Conservation (phyloP, 1,140 invertebrate species). For the Lysiphlebus fabarum region DNA sequence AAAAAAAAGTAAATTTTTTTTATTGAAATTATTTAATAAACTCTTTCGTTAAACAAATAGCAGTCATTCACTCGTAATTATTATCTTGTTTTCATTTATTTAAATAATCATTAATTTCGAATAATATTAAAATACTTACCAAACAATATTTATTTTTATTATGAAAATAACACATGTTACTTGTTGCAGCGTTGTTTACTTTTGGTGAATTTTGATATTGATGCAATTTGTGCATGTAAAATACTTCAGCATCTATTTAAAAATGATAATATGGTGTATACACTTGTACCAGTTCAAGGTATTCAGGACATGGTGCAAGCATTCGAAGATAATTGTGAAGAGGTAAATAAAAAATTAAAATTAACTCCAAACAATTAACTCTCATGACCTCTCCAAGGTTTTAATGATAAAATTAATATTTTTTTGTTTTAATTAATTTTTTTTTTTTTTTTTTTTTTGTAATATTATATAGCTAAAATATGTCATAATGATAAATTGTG, state of each 20-base stretch:
- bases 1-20: not conserved
- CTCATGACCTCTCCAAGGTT: not conserved
- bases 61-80: too few species aligned
- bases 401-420: not conserved
- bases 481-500: constrained; percentile 92
- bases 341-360: constrained; percentile 51
- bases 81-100: constrained; percentile 5
- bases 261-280: constrained; percentile 87
- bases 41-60: not conserved
- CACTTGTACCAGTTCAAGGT: constrained; percentile 79
- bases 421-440: too few species aligned
- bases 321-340: constrained; percentile 76
- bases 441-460: too few species aligned
- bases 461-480: constrained; percentile 69
- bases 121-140: not conserved
- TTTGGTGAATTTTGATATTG: constrained; percentile 87
- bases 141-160: not conserved
- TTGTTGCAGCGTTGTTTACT: constrained; percentile 65
- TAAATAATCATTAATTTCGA: constrained; percentile 8
- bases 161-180: constrained; percentile 10
- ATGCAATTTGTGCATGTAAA: constrained; percentile 88
- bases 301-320: constrained; percentile 71
- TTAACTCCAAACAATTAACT: not conserved
- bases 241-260: constrained; percentile 87
- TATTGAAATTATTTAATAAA: too few species aligned